Evolutionary conservation across 1,140 invertebrate species (phyloP).

Genomic region (Wasmannia auropunctata): DNA sequence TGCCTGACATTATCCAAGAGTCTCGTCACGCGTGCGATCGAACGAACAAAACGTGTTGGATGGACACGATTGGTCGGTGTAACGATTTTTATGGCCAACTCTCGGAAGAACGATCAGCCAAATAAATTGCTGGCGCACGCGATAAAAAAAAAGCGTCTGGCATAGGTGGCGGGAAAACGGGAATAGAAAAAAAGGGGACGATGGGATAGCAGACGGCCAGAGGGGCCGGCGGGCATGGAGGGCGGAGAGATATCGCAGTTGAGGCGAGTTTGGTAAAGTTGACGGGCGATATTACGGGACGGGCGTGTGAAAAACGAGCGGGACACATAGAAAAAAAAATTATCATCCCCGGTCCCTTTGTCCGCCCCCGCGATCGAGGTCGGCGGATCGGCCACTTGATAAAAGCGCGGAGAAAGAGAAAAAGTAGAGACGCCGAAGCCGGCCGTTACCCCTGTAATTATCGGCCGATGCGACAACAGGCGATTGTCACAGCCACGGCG

Average conservation of each 20-base stretch:
- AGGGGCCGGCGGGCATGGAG: background rate
- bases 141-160: conserved; percentile 67
- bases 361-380: background rate
- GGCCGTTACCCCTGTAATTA: conserved; percentile 9
- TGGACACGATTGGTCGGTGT: conserved; percentile 60
- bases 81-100: conserved; percentile 70
- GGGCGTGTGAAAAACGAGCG: conserved; percentile 67
- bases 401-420: conserved; percentile 35
- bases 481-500: background rate
- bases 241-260: conserved; percentile 24
- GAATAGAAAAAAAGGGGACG: conserved; percentile 33
- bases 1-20: conserved; percentile 36
- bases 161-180: background rate
- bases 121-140: conserved; percentile 64
- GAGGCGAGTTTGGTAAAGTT: conserved; percentile 67
- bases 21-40: conserved; percentile 61
- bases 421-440: conserved; percentile 2
- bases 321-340: conserved; percentile 30
- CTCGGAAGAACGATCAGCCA: conserved; percentile 70
- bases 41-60: conserved; percentile 68
- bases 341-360: conserved; percentile 26
- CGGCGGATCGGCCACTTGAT: conserved; percentile 45
- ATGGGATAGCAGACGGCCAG: background rate
- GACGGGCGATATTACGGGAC: conserved; percentile 65
- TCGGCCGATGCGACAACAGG: conserved; percentile 3